Base-by-base conservation (phyloP, 2,888 invertebrate genomes). In the Actias luna region DNA sequence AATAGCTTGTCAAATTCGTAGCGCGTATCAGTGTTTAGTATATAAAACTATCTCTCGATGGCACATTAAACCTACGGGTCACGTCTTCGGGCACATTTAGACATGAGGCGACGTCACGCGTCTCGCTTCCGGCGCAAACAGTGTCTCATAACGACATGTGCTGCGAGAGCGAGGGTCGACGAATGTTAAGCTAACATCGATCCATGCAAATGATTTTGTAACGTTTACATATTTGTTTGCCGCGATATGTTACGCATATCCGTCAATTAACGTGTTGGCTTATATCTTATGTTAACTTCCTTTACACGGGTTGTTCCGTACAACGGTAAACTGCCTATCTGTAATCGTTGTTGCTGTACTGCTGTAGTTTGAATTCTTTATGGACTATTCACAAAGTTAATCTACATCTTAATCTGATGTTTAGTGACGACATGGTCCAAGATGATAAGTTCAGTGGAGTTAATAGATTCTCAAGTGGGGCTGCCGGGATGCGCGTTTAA, bases 51-150 rank as follows among this genome's bases (percentile, higher is more conserved):
- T 70, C 69, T 67, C 67, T 68, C 70, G 72, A 68, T 68, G 74
- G 70, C 64, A 69, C 77, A 87, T 88, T 84, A 82, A 65, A 67
- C 66, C 78, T 69, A 70, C 86, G 73, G 73, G 82, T 87, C 91
- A 92, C 91, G 91, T 90, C 78, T 77, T 72, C 70, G 75, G 79
- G 77, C 78, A 79, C 80, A 78, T 81, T 63, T 78, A 78, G 79
- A 77, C 76, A 71, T 69, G 71, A 69, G 76, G 76, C 84, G 84
- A 79, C 86, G 82, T 88, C 91, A 91, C 88, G 90, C 85, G 83
- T 82, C 76, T 68, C 76, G 78, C 84, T 89, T 92, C 91, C 91
- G 89, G 80, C 79, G 85, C 75, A 75, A 72, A 75, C 78, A 68
- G 68, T 42, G 42, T 42, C 42, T 63, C 78, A 74, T 75, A 85